phyloP scores from a whole-genome alignment of 2,797 vertebrate species.

The Sebastes baramenuke region DNA sequence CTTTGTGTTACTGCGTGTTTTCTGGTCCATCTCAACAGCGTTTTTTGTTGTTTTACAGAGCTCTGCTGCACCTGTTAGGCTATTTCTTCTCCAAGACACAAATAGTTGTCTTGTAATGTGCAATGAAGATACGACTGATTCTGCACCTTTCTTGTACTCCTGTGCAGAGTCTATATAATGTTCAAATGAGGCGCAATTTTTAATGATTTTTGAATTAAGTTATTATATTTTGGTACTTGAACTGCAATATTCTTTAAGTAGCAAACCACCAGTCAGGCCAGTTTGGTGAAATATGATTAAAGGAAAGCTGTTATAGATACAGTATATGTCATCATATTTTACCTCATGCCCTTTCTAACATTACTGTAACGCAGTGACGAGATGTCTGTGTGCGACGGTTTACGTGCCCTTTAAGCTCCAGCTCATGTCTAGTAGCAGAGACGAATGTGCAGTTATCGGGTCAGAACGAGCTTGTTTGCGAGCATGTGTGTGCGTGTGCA shows the following conservation, averaged over 20 bases:
- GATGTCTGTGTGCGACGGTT: conserved; percentile 51
- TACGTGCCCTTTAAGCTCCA: conserved; percentile 51
- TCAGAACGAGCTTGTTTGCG: conserved; percentile 4
- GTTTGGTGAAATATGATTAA: conserved; percentile 15
- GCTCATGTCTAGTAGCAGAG: conserved; percentile 51
- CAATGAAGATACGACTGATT: conserved; percentile 1
- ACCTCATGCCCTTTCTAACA: conserved; percentile 43
- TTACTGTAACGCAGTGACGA: conserved; percentile 46
- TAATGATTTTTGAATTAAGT: background rate
- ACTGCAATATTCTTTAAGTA: conserved; percentile 33
- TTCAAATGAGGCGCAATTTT: background rate
- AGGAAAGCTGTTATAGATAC: conserved; percentile 17
- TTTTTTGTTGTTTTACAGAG: conserved; percentile 4
- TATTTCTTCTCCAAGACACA: conserved; percentile 16
- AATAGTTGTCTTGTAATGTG: conserved; percentile 7
- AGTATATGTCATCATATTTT: conserved; percentile 40
- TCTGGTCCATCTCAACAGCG: conserved; percentile 6
- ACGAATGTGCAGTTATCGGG: conserved; percentile 28
- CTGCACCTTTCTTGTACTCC: background rate
- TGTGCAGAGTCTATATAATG: background rate
- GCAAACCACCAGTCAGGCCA: conserved; percentile 28
- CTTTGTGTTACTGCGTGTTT: conserved; percentile 5
- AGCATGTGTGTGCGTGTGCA: background rate
- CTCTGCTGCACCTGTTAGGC: conserved; percentile 4
- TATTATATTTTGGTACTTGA: conserved; percentile 17